Conservation (phyloP, 2,797 vertebrate species). For the Paedocypris micromegethes region DNA sequence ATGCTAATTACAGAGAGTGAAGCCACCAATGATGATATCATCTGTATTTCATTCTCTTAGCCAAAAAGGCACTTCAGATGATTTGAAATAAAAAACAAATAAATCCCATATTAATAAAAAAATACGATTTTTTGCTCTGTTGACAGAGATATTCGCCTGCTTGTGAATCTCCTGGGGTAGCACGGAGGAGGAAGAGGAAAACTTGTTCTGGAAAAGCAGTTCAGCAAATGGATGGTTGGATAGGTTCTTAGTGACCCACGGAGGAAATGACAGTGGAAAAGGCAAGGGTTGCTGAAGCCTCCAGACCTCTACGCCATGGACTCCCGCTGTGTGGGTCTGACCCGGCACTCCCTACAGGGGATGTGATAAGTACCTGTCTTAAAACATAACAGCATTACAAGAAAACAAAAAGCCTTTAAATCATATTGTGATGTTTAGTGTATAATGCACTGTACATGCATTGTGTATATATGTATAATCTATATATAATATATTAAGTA, state of each 20-base stretch:
- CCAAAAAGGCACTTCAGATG: slow-evolving; percentile 21
- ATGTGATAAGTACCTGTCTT: slow-evolving; percentile 46
- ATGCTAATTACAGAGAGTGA: slow-evolving; percentile 38
- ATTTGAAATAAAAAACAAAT: slow-evolving; percentile 3
- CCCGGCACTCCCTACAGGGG: slow-evolving; percentile 26
- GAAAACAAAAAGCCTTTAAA: slow-evolving; percentile 6
- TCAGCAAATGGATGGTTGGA: slow-evolving; percentile 65
- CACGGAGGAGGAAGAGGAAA: slow-evolving; percentile 48
- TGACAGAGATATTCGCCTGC: slow-evolving; percentile 1
- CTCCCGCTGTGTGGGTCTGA: slow-evolving; percentile 13
- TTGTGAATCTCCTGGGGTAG: slow-evolving; percentile 47
- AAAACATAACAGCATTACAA: slow-evolving; percentile 38
- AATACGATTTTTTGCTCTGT: not conserved
- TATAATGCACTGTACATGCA: not conserved
- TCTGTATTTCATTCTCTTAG: slow-evolving; percentile 14
- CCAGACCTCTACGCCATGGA: slow-evolving; percentile 10
- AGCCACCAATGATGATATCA: slow-evolving; percentile 35
- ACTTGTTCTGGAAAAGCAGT: slow-evolving; percentile 51
- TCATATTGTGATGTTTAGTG: not conserved
- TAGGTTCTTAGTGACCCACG: slow-evolving; percentile 59
- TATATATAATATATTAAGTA: too few species aligned
- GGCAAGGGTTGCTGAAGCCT: slow-evolving; percentile 42
- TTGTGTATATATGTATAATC: too few species aligned
- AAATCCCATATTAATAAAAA: not conserved
- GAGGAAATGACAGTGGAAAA: slow-evolving; percentile 68